phyloP scores from a whole-genome alignment of 64 coral and sea anemone genomes.

The Cladopsammia gracilis region DNA sequence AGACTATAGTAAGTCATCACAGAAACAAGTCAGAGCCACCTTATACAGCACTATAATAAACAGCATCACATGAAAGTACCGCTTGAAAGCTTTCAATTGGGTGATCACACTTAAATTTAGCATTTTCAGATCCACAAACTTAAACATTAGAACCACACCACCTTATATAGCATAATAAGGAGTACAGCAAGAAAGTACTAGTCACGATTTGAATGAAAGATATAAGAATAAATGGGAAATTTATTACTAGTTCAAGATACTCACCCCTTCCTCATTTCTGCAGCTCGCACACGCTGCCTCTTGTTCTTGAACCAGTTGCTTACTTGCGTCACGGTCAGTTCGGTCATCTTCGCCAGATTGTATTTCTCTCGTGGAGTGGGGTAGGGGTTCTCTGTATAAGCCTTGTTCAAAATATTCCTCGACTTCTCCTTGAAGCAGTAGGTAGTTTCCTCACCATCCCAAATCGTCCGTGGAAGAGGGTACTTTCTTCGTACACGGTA shows the following conservation, averaged over 20 bases:
- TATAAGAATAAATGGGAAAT: background rate
- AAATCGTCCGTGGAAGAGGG: slow-evolving; percentile 91
- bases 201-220: background rate
- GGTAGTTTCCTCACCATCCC: slow-evolving; percentile 96
- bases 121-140: no score
- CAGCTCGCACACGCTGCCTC: slow-evolving; percentile 85
- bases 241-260: slow-evolving; percentile 2
- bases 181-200: no score
- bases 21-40: no score
- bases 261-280: slow-evolving; percentile 92
- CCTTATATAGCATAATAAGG: no score
- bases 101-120: no score
- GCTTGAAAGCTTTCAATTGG: no score
- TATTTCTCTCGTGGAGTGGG: slow-evolving; percentile 91
- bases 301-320: slow-evolving; percentile 99
- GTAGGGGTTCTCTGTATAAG: slow-evolving; percentile 90
- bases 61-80: no score
- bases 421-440: slow-evolving; percentile 98
- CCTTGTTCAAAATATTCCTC: slow-evolving; percentile 94
- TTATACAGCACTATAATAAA: no score
- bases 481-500: slow-evolving; percentile 91
- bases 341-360: slow-evolving; percentile 91
- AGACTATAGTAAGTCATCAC: no score
- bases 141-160: no score
- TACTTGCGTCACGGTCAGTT: slow-evolving; percentile 93